phyloP scores from a whole-genome alignment of 37 sponge, comb jelly and placozoan species.

The Haliclona indistincta region DNA sequence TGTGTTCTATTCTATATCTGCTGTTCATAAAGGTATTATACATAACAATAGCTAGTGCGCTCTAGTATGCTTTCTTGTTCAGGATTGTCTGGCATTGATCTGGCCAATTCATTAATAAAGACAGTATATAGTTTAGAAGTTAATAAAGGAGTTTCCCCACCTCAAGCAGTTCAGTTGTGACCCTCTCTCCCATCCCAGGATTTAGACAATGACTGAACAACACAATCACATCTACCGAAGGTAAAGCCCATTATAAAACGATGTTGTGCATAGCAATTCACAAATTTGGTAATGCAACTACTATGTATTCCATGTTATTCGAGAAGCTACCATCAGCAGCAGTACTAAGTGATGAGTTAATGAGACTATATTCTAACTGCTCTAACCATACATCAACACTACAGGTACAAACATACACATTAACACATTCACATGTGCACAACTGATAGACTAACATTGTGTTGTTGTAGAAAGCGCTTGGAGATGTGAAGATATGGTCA shows the following conservation, averaged over 20 bases:
- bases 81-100: constrained; percentile 81
- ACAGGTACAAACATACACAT: no score
- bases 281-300: neutral
- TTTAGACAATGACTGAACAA: constrained; percentile 75
- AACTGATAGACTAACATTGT: no score
- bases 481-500: no score
- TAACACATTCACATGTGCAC: no score
- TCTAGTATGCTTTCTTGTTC: neutral
- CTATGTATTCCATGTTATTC: neutral
- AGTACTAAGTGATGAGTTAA: no score
- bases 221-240: neutral
- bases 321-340: no score
- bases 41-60: constrained; percentile 9
- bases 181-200: constrained; percentile 89
- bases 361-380: no score
- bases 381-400: no score
- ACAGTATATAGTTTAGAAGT: constrained; percentile 66
- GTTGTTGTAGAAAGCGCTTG: no score
- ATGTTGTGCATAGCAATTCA: neutral
- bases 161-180: constrained; percentile 57
- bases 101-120: constrained; percentile 68
- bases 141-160: constrained; percentile 70
- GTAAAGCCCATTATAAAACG: no score
- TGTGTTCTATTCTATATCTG: constrained; percentile 65
- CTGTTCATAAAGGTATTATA: constrained; percentile 52